Evolutionary conservation across 2,888 invertebrate species (phyloP).

Genomic region (Mactromeris polynyma): DNA sequence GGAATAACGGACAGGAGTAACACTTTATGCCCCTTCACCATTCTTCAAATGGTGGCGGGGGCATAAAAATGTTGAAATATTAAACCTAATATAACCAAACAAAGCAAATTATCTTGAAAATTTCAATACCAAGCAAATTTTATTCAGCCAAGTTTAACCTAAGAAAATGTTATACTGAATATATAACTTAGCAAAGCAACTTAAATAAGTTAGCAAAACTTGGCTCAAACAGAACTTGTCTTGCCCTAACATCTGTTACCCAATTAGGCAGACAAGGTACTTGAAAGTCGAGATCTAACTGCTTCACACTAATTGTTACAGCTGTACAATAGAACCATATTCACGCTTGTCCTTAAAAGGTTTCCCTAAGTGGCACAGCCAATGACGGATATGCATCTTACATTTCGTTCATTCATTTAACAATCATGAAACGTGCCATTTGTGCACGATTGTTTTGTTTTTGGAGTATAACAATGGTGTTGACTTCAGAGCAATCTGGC

Average conservation of each 20-base stretch:
- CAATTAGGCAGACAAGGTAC: neutral
- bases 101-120: too few species aligned
- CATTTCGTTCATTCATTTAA: neutral
- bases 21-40: too few species aligned
- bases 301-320: neutral
- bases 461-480: neutral
- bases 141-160: too few species aligned
- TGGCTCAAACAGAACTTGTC: neutral
- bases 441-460: neutral
- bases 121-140: too few species aligned
- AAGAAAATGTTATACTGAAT: too few species aligned
- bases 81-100: too few species aligned
- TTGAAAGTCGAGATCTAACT: neutral
- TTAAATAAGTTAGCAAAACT: too few species aligned
- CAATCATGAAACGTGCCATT: neutral
- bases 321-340: neutral
- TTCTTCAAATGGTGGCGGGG: too few species aligned
- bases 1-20: too few species aligned
- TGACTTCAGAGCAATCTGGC: neutral
- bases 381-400: slow-evolving; percentile 1
- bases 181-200: too few species aligned
- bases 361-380: neutral
- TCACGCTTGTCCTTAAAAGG: neutral
- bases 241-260: neutral
- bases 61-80: too few species aligned